Conservation (phyloP, 1,140 invertebrate species). For the Whitmania pigra region DNA sequence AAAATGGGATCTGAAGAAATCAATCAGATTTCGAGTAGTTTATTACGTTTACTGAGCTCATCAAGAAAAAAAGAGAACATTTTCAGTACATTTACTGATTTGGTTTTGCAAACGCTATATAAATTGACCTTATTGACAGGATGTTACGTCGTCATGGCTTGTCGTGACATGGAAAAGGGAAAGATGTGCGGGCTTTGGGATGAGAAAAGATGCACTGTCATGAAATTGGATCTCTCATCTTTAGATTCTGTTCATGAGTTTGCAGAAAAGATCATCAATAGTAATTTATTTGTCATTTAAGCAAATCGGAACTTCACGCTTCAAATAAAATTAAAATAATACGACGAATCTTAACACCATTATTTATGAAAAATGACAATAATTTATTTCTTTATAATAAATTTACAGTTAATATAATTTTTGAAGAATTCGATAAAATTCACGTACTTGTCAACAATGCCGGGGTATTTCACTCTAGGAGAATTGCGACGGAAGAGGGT, state of each 20-base stretch:
- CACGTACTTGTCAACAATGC: slow-evolving; percentile 23
- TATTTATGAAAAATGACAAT: too few species aligned
- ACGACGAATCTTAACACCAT: neutral
- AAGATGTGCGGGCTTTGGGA: slow-evolving; percentile 37
- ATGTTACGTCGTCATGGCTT: slow-evolving; percentile 64
- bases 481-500: slow-evolving; percentile 33
- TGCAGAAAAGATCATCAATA: slow-evolving; percentile 22
- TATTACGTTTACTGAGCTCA: too few species aligned
- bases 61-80: too few species aligned
- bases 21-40: too few species aligned
- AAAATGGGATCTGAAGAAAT: too few species aligned
- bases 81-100: too few species aligned
- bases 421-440: neutral
- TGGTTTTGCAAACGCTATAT: too few species aligned
- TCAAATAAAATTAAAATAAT: too few species aligned
- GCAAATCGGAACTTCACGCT: too few species aligned
- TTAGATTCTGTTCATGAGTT: slow-evolving; percentile 58
- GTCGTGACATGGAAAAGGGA: slow-evolving; percentile 59
- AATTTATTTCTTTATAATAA: too few species aligned
- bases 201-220: slow-evolving; percentile 49
- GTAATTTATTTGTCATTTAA: slow-evolving; percentile 5
- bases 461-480: slow-evolving; percentile 1
- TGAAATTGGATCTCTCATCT: slow-evolving; percentile 54
- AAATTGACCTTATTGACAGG: slow-evolving; percentile 34
- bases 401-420: too few species aligned